Evolutionary conservation across 2,113 vertebrate species (phyloP), one percentile per base, ranked within the genome.

Genomic region (Rhinogobius similis): DNA sequence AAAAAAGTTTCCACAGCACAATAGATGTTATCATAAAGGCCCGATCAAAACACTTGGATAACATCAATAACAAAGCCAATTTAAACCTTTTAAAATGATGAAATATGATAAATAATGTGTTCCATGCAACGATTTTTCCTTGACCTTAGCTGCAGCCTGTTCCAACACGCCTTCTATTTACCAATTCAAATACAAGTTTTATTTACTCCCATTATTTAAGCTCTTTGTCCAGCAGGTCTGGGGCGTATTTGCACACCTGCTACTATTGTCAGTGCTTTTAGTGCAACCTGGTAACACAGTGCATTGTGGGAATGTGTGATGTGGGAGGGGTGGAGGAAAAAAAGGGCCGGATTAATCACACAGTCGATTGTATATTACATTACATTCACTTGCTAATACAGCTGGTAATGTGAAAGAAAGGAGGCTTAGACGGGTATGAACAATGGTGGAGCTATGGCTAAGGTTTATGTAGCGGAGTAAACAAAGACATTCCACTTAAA

Each of bases 161-260:
- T 80, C 75, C 65, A 82, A 68, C 70, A 76, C 61, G 53, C 62
- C 70, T 52, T 82, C 83, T 85, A 83, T 85, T 88, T 79, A 62
- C 55, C 76, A 74, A 88, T 90, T 90, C 86, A 92, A 90, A 91
- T 82, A 71, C 82, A 82, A 78, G 79, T 87, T 89, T 81, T 90
- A 89, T 92, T 91, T 87, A 86, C 84, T 76, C 67, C 56, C 79
- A 73, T 76, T 89, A 86, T 91, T 90, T 86, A 82, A 82, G 80
- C 81, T 86, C 85, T 89, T 90, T 88, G 87, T 85, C 80, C 82
- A 82, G 44, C 55, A 48, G 77, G 84, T 82, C 78, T 69, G 75
- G 86, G 80, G 85, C 68, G 85, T 93, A 92, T 93, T 92, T 93
- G 90, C 90, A 93, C 91, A 92, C 92, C 92, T 93, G 92, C 92